Conservation (phyloP, 2,888 invertebrate genomes). For the Yponomeuta cagnagella region DNA sequence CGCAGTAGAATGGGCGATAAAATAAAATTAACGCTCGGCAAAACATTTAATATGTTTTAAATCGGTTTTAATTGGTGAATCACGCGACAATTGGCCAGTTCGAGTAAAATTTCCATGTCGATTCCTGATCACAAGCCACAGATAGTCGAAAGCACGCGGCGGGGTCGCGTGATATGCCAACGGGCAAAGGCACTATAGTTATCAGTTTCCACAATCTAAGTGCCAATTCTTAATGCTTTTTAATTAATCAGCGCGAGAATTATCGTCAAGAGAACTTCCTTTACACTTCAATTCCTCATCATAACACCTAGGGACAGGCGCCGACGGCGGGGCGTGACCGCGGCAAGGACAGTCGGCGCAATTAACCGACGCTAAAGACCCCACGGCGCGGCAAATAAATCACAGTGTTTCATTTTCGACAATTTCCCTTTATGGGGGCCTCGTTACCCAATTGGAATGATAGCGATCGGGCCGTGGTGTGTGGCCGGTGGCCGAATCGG, state of each 20-base stretch:
- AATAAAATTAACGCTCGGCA: slow-evolving; percentile 17
- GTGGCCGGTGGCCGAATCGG: slow-evolving; percentile 33
- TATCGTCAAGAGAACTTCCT: background rate
- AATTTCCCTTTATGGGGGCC: slow-evolving; percentile 65
- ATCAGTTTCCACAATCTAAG: slow-evolving; percentile 38
- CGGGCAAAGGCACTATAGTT: slow-evolving; percentile 17
- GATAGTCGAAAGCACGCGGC: slow-evolving; percentile 27
- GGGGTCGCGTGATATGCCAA: slow-evolving; percentile 62
- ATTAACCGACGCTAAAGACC: slow-evolving; percentile 41
- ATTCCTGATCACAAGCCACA: slow-evolving; percentile 34
- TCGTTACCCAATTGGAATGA: slow-evolving; percentile 49
- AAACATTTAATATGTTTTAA: slow-evolving; percentile 13
- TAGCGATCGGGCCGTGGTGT: slow-evolving; percentile 41
- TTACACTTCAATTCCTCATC: background rate
- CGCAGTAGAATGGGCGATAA: background rate
- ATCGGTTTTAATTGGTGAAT: slow-evolving; percentile 23
- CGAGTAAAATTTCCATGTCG: slow-evolving; percentile 24
- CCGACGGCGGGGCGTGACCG: slow-evolving; percentile 11
- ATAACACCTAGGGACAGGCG: slow-evolving; percentile 10
- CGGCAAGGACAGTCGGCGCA: slow-evolving; percentile 17
- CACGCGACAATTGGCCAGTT: slow-evolving; percentile 22
- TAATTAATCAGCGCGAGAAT: slow-evolving; percentile 33
- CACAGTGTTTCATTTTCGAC: slow-evolving; percentile 48
- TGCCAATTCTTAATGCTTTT: slow-evolving; percentile 41
- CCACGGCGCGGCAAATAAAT: slow-evolving; percentile 48